Base-by-base conservation (phyloP, 2,888 invertebrate species). In the Drosophila falleni region DNA sequence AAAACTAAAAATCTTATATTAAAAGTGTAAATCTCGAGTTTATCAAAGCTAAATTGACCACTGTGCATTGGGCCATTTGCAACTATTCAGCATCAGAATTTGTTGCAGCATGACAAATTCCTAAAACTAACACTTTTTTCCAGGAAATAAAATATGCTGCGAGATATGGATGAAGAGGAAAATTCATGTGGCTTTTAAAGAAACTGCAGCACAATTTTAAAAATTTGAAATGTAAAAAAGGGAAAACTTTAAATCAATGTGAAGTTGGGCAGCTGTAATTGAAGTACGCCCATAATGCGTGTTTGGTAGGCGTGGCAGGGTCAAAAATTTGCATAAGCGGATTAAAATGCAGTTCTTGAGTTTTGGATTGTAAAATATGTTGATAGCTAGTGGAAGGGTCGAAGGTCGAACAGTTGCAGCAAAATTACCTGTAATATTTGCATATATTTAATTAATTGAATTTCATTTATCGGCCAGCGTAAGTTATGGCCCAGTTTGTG, bases 361-460 rank as follows among this genome's bases (percentile, higher is more conserved):
- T 47, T 62, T 5, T 0, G 41, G 8, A 10, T 19, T 0, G 39
- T 19, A 1, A 19, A 39, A 46, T 55, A 33, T 58, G 55, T 55
- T 37, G 49, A 29, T 62, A 50, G 55, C 55, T 62, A 6, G 8
- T n/a, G 1, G n/a, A 9, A 13, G 19, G 11, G 3, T n/a, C 35
- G 56, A 56, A 56, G 67, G 44, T 44, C 31, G 26, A 15, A 42
- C 53, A 2, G 10, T 10, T n/a, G 23, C 4, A 23, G 15, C 23
- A 55, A 62, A 63, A 72, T 65, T 60, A 35, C 6, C 35, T 13
- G 2, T 26, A 11, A n/a, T 53, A 73, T 71, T 70, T 76, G 51
- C 49, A 26, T 39, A 26, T 53, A 29, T n/a, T 37, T 44, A 68
- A 79, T 71, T 74, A 76, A 86, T 68, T 77, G 41, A 51, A 82